phyloP scores from a whole-genome alignment of 2,888 invertebrate genomes.

The Drosophila quinaria region DNA sequence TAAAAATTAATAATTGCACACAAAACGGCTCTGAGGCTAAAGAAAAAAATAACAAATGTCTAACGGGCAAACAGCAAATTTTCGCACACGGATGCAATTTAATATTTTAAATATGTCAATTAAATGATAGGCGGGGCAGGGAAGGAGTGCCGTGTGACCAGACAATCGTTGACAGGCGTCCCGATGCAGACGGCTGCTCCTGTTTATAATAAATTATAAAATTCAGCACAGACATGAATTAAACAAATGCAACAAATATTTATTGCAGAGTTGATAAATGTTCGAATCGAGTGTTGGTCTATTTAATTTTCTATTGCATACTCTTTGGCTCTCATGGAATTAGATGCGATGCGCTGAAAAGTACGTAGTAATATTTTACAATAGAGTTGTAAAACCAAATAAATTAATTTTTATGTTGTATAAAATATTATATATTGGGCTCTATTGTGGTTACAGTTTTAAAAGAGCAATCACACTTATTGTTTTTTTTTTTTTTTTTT shows the following conservation, averaged over 20 bases:
- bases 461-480: neutral
- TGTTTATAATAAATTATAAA: constrained; percentile 76
- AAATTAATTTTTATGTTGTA: neutral
- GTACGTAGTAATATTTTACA: constrained; percentile 8
- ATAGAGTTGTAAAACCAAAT: constrained; percentile 9
- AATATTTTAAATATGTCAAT: constrained; percentile 82
- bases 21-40: constrained; percentile 35
- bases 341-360: constrained; percentile 18
- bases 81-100: constrained; percentile 75
- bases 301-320: constrained; percentile 11
- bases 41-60: constrained; percentile 45
- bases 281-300: neutral
- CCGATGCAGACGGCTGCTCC: constrained; percentile 53
- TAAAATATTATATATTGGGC: neutral
- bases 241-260: constrained; percentile 69
- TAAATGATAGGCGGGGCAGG: constrained; percentile 44
- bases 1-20: constrained; percentile 77
- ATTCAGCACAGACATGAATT: constrained; percentile 59
- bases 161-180: constrained; percentile 71
- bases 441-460: neutral
- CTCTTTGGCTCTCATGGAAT: constrained; percentile 23
- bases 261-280: constrained; percentile 64
- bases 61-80: constrained; percentile 51
- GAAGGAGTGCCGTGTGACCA: constrained; percentile 16
- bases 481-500: neutral